phyloP scores from a whole-genome alignment of 1,140 invertebrate species.

The Trachymyrmex septentrionalis region DNA sequence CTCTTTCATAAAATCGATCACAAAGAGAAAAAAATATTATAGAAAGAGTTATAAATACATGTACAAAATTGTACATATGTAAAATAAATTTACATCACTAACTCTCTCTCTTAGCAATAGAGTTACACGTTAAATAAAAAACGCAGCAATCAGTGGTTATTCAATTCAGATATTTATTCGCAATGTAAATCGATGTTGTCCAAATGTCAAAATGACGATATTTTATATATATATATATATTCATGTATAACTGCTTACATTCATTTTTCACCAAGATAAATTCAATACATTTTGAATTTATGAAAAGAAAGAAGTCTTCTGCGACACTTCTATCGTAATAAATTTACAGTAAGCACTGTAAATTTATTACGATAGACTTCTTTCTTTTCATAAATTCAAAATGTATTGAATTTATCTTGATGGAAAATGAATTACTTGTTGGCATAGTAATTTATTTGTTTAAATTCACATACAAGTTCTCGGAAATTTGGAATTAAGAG shows the following conservation, averaged over 20 bases:
- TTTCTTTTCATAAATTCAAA: conserved; percentile 1
- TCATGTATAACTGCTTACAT: not conserved
- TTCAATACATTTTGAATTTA: no score
- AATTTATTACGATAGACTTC: not conserved
- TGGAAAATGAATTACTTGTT: not conserved
- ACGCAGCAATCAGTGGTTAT: not conserved
- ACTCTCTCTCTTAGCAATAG: not conserved
- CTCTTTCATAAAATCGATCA: not conserved
- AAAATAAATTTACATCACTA: not conserved
- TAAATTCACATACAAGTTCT: not conserved
- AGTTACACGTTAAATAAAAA: conserved; percentile 6
- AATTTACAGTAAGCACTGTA: no score
- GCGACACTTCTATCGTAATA: no score
- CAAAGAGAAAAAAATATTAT: not conserved
- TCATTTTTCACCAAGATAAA: no score
- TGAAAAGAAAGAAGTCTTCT: no score
- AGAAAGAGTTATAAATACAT: not conserved
- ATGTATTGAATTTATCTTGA: not conserved
- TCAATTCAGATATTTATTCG: not conserved
- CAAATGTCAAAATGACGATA: not conserved
- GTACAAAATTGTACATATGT: not conserved
- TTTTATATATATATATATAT: no score
- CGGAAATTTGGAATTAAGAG: conserved; percentile 14
- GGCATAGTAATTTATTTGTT: not conserved
- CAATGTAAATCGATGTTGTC: not conserved